Evolutionary conservation across 2,888 invertebrate genomes (phyloP).

Genomic region (Diaphora mendica): DNA sequence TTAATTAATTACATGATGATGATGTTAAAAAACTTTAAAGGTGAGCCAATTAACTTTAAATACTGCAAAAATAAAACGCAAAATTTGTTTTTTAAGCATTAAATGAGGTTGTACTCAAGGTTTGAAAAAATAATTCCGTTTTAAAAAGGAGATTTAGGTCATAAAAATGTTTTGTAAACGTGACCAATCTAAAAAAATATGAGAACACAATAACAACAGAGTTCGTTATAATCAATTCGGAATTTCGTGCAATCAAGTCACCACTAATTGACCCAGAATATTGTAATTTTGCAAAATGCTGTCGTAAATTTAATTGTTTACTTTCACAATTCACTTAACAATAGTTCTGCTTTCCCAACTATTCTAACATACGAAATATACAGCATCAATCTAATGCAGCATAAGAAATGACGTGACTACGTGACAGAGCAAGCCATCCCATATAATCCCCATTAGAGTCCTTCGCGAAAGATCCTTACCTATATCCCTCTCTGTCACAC

Average conservation of each 20-base stretch:
- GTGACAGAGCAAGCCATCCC: constrained; percentile 70
- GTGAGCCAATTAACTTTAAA: constrained; percentile 1
- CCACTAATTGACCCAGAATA: constrained; percentile 46
- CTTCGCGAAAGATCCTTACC: constrained; percentile 77
- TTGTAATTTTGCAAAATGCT: constrained; percentile 45
- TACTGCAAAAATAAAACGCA: neutral
- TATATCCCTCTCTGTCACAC: constrained; percentile 72
- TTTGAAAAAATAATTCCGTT: neutral
- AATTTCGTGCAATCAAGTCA: constrained; percentile 25
- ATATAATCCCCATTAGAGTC: constrained; percentile 82
- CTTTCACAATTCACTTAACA: constrained; percentile 44
- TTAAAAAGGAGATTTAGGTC: neutral
- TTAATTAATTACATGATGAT: neutral
- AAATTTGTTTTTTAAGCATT: neutral
- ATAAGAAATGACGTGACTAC: constrained; percentile 67
- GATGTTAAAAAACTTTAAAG: neutral
- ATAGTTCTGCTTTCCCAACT: constrained; percentile 26
- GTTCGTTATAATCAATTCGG: constrained; percentile 18
- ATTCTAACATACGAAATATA: constrained; percentile 50
- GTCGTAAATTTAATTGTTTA: constrained; percentile 46
- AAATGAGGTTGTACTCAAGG: neutral
- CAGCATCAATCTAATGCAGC: constrained; percentile 57
- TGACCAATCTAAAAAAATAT: constrained; percentile 13
- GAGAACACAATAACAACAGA: constrained; percentile 19
- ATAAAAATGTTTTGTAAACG: constrained; percentile 5